Evolutionary conservation across 2,888 invertebrate species (phyloP).

Genomic region (Cryptus viduatorius): DNA sequence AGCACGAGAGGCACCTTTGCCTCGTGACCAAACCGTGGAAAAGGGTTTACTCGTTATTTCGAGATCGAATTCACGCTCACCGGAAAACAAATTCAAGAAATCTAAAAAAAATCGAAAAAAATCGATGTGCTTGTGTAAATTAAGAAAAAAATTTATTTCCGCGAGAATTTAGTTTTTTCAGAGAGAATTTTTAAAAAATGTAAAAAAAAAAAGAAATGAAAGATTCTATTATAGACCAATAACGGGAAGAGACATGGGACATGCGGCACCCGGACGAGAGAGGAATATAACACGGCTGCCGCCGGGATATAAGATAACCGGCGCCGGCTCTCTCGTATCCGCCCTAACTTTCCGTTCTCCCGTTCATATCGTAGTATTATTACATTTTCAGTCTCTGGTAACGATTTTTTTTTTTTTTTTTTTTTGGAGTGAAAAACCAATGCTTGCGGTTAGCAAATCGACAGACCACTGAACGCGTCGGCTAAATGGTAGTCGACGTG

Average conservation of each 20-base stretch:
- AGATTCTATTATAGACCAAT: constrained; percentile 1
- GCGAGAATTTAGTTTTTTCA: neutral
- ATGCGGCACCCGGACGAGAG: constrained; percentile 1
- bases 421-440: neutral
- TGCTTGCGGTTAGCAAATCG: constrained; percentile 14
- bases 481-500: constrained; percentile 14
- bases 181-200: neutral
- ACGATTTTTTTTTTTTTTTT: constrained; percentile 20
- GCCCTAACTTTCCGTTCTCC: constrained; percentile 60
- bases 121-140: neutral
- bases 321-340: constrained; percentile 63
- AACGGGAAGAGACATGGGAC: constrained; percentile 18
- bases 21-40: constrained; percentile 17
- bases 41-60: constrained; percentile 15
- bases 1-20: constrained; percentile 44
- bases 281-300: constrained; percentile 46
- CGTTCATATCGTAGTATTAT: constrained; percentile 1
- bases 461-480: neutral
- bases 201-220: neutral
- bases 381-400: constrained; percentile 22
- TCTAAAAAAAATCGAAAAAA: neutral
- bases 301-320: constrained; percentile 59
- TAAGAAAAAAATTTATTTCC: neutral
- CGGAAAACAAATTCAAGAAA: neutral
- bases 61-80: neutral